Base-by-base conservation (phyloP, 2,113 vertebrate genomes). In the Hippocampus abdominalis region DNA sequence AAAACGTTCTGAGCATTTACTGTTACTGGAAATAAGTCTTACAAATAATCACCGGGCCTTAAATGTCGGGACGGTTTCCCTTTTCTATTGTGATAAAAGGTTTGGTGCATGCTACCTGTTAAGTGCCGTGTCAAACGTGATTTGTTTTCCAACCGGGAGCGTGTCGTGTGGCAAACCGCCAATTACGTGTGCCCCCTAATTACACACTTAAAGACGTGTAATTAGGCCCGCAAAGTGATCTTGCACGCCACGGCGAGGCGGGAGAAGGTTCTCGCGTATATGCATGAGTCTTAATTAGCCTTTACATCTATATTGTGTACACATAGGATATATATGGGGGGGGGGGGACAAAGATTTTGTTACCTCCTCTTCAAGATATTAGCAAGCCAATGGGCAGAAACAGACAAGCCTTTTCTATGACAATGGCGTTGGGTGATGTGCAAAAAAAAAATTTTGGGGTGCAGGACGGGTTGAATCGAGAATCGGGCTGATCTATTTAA, bases 181-280 rank as follows among this genome's bases (percentile, higher is more conserved):
- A 89, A 88, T 91, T 90, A 88, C 73, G 79, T 80, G 82, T n/a
- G 61, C 78, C 63, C 79, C 75, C 84, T 89, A 89, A 91, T 89
- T 89, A 84, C 77, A 80, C 80, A 87, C 83, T 88, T 89, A 86
- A 90, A 88, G 80, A 91, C 57, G 70, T 87, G 6, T 32, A 88
- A 89, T 91, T 89, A 89, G 84, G 81, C 73, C 78, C 76, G 84
- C 76, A 79, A 70, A 79, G 78, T 80, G 68, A 79, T 81, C 84
- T 84, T 74, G 74, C 73, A 46, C 76, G 64, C 29, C 64, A 71
- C 82, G 76, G 59, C 66, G 27, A 66, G 65, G 57, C 71, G 70
- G 69, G 72, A 77, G 56, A 73, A 64, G 74, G 78, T 77, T 76
- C 73, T 78, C 78, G 67, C 68, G n/a, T n/a, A 46, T 71, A 68